Base-by-base conservation (phyloP, 2,797 vertebrate species). In the Argentina silus region DNA sequence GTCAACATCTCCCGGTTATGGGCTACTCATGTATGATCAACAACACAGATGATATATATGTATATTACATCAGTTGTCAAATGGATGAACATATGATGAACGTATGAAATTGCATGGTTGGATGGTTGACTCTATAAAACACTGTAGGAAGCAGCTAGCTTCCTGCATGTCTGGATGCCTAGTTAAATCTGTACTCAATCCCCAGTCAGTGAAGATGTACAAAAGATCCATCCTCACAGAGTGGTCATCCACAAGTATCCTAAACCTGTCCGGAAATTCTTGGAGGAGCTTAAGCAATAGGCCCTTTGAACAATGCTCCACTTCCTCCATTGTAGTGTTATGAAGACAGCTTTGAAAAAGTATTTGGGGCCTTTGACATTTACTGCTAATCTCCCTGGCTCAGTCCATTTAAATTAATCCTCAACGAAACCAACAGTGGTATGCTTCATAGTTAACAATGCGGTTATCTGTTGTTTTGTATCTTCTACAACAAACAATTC, bases 261-360 rank as follows among this genome's bases (percentile, higher is more conserved):
- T 69, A 64, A 86, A 90, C 82, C 81, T 87, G 72, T 80, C 81
- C 64, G 79, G 84, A 90, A 84, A 90, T 90, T 86, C 84, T 89
- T 75, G 72, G 83, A 87, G 80, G 71, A 82, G 83, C 81, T 91
- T 87, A 87, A 82, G 69, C 63, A 43, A 79, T 67, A 86, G 85
- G 84, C 77, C 75, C 79, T 90, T 89, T 89, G 86, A 89, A 86
- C 81, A 80, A 84, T 79, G 87, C 86, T 86, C 82, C 72, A 0
- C 85, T 88, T 78, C 67, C 69, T 15, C 87, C 83, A 77, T 87
- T 89, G 88, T 87, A 64, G 78, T 80, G 66, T 36, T 65, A 78
- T 67, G 75, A 74, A 88, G 79, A 74, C 81, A 64, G 78, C 85
- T 85, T 84, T 85, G 83, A 86, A 87, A 86, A 81, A 69, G 69